Evolutionary conservation across 2,888 invertebrate species (phyloP), one percentile per base, ranked within the genome.

Genomic region (Synanthedon tipuliformis): DNA sequence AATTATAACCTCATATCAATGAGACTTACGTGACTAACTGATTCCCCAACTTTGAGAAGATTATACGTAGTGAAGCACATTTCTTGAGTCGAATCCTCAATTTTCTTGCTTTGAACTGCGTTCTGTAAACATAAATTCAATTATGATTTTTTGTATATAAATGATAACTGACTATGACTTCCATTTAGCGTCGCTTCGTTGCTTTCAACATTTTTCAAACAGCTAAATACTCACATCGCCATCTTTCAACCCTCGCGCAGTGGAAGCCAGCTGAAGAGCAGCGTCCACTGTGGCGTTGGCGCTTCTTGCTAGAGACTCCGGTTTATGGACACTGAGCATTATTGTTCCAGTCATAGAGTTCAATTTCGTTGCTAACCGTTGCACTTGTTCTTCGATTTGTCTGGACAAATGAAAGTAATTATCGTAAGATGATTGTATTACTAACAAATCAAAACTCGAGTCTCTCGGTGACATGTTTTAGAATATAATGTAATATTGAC

Each of bases 21-120:
- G 18, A 4, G 15, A 56, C 65, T 68, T 55, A 78, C 80, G 51
- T 69, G 66, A 49, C 65, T 65, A 2, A 69, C 63, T 5, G 63
- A 56, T 52, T 84, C 79, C 0, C 80, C 68, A 0, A 70, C 69
- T 55, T 73, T 75, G 15, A 84, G 56, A 0, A 80, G 55, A 50
- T 64, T 70, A 60, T 77, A 81, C 0, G 79, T 80, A 1, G 75
- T 66, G 40, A 73, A 66, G 3, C 70, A 68, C 72, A 81, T 71
- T 53, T 76, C 73, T 11, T 74, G 68, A 0, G 69, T 61, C 0
- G 75, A 72, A 40, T 82, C 76, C 11, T 83, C 81, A 40, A 79
- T 69, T 53, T 59, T 68, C 53, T 69, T 66, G 51, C 61, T 62
- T 50, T 73, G 69, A 0, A 71, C 60, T 0, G 68, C 67, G 53